Percentiles rank a stretch among this genome's conserved stretches.
These are phyloP conservation scores for Etheostoma perlongum DNA, from an alignment of 2,797 vertebrate species.

Conservation along the genomic window DNA sequence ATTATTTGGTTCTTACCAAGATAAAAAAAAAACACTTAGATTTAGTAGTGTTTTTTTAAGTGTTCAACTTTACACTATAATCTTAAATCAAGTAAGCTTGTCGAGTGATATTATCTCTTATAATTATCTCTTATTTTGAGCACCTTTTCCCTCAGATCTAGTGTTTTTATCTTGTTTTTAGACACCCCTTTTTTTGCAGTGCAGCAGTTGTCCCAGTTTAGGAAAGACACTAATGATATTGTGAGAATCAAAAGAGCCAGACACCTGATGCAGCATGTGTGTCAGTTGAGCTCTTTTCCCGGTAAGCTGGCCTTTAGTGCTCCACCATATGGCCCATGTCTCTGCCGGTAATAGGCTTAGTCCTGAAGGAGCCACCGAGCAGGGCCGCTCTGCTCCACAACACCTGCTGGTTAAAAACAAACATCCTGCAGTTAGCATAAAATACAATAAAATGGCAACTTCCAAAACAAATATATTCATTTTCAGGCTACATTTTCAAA, in stretches of 20 bases:
- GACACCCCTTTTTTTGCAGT: too few relatives aligned
- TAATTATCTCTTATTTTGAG: too few relatives aligned
- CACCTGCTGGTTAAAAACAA: conserved; percentile 5
- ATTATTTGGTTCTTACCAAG: too few relatives aligned
- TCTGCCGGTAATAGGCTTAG: conserved; percentile 77
- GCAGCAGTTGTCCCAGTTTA: not conserved
- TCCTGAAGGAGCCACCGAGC: conserved; percentile 35
- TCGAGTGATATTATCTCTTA: too few relatives aligned
- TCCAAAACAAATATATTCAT: not conserved
- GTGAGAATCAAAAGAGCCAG: conserved; percentile 3
- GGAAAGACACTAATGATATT: not conserved
- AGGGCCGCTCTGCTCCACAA: not conserved
- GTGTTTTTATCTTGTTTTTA: too few relatives aligned
- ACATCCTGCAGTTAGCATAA: not conserved
- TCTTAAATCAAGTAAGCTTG: too few relatives aligned
- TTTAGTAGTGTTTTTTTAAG: too few relatives aligned
- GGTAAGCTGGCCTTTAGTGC: conserved; percentile 35
- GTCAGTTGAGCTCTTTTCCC: conserved; percentile 19
- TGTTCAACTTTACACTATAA: too few relatives aligned
- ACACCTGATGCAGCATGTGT: conserved; percentile 14
- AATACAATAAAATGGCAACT: not conserved
- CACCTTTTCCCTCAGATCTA: too few relatives aligned
- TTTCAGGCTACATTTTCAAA: too few relatives aligned
- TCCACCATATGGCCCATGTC: conserved; percentile 71
- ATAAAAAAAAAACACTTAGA: too few relatives aligned